phyloP scores from a whole-genome alignment of 2,888 invertebrate species.

The Drosophila acutilabella region DNA sequence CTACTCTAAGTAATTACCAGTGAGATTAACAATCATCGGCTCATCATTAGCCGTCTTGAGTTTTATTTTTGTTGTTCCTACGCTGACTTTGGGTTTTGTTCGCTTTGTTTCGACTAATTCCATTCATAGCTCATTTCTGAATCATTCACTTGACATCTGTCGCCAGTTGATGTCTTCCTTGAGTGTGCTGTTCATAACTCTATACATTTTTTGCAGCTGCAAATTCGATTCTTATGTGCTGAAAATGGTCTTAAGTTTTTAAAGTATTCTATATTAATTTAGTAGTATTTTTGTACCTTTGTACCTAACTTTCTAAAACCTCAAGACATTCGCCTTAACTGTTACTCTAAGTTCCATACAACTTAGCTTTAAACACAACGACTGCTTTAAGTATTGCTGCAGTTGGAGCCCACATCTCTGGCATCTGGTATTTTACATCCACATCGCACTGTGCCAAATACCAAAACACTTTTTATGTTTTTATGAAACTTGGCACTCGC shows the following conservation, averaged over 20 bases:
- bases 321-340: not conserved
- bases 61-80: not conserved
- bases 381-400: conserved; percentile 13
- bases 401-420: conserved; percentile 30
- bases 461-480: conserved; percentile 39
- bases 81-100: conserved; percentile 2
- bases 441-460: conserved; percentile 54
- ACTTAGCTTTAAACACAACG: conserved; percentile 17
- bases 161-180: conserved; percentile 7
- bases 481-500: conserved; percentile 47
- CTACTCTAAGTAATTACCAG: not conserved
- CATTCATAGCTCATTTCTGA: conserved; percentile 18
- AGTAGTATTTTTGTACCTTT: too few species aligned
- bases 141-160: conserved; percentile 49
- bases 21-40: conserved; percentile 25
- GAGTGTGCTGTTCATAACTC: not conserved
- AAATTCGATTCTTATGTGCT: too few species aligned
- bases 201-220: too few species aligned
- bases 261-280: too few species aligned
- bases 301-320: not conserved
- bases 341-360: not conserved
- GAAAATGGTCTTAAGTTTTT: too few species aligned
- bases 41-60: conserved; percentile 17
- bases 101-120: conserved; percentile 14
- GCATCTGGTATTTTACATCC: conserved; percentile 31